Conservation (phyloP, 2,113 vertebrate genomes). For the Perccottus glenii region DNA sequence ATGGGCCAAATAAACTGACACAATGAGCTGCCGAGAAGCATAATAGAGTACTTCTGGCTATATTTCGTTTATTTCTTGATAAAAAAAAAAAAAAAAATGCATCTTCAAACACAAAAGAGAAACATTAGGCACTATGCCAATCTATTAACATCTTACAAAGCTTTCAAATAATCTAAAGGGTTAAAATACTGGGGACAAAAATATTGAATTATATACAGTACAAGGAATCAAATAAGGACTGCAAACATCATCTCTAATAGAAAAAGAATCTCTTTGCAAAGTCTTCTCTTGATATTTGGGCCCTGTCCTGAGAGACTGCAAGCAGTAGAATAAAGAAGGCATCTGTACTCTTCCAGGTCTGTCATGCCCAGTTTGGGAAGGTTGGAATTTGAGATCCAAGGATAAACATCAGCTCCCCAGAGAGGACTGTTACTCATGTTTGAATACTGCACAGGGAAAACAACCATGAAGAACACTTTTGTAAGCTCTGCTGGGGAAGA, state of each 20-base stretch:
- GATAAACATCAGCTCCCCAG: constrained; percentile 77
- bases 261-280: constrained; percentile 60
- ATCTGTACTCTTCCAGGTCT: constrained; percentile 79
- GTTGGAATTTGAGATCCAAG: constrained; percentile 79
- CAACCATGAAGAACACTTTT: constrained; percentile 58
- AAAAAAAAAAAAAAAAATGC: constrained; percentile 27
- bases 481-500: constrained; percentile 45
- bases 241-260: not conserved
- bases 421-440: constrained; percentile 68
- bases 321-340: constrained; percentile 72
- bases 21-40: constrained; percentile 34
- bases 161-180: constrained; percentile 85
- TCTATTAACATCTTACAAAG: constrained; percentile 84
- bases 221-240: constrained; percentile 77
- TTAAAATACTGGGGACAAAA: no score
- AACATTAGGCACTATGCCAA: constrained; percentile 81
- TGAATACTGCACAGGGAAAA: constrained; percentile 66
- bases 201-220: constrained; percentile 90
- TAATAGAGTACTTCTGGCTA: constrained; percentile 21
- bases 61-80: constrained; percentile 1
- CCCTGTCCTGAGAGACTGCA: constrained; percentile 76
- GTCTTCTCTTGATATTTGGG: constrained; percentile 82
- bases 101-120: constrained; percentile 48
- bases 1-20: constrained; percentile 48
- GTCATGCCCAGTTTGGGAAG: constrained; percentile 75